Evolutionary conservation across 2,113 vertebrate species (phyloP), one percentile per base, ranked within the genome.

Genomic region (Numenius arquata): DNA sequence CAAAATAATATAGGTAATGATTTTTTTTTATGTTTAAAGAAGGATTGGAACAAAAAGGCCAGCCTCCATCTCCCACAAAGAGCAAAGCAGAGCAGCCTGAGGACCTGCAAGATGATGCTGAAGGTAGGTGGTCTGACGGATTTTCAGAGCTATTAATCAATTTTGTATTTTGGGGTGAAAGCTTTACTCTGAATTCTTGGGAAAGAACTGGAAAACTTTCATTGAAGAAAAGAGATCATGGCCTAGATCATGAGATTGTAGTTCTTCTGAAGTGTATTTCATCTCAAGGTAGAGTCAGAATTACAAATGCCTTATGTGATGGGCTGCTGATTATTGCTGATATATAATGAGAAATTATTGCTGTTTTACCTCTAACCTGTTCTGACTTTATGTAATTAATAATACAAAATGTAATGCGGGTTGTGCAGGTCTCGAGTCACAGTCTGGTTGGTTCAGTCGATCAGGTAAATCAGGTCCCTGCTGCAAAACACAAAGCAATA

Each of bases 71-170:
- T 81, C 96, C 95, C 29, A 97, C 97, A 86, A 97, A 98, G 83
- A 97, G 95, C 96, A 98, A 98, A 98, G 96, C 85, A 38, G 98
- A 98, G 94, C 97, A 98, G 67, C 65, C 91, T 71, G 97, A 97
- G 82, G 77, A 82, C 58, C 91, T 93, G 16, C 97, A 97, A 76
- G 96, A 97, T 27, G 84, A 98, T 79, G 96, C 92, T 40, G 97
- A 98, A 90, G 97, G 98, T 98, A 95, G 68, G 97, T 96, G 52
- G 19, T 56, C 27, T 71, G 36, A 68, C 27, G 62, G 21, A 30
- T 63, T 86, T 95, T 93, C 65, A 67, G 67, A 86, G 67, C 58
- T 90, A 41, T 88, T 59, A 50, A 81, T 68, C 48, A 59, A 5
- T 85, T 88, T 41, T 65, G 22, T 32, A 22, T 75, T 84, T 55